Conservation (phyloP, 2,888 invertebrate genomes). For the Taphrorychus bicolor region DNA sequence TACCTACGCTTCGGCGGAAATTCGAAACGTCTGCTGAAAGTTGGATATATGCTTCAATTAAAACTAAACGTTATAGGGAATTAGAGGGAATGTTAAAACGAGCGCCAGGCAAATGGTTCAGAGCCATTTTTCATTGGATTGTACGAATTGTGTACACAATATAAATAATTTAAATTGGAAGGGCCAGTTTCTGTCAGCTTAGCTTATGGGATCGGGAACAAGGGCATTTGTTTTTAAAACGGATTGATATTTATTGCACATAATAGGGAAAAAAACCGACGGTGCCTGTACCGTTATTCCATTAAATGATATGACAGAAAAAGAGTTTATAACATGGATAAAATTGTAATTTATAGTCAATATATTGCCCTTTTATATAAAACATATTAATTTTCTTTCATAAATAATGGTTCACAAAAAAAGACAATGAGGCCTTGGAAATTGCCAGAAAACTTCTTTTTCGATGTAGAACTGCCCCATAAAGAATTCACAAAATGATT, state of each 20-base stretch:
- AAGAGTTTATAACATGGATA: neutral
- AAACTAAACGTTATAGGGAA: constrained; percentile 21
- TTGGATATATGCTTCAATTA: constrained; percentile 26
- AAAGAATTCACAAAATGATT: no score
- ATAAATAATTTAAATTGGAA: constrained; percentile 28
- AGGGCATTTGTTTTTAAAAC: constrained; percentile 14
- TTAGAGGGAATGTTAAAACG: constrained; percentile 23
- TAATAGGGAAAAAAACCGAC: constrained; percentile 7
- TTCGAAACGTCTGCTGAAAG: constrained; percentile 12
- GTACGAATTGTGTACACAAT: constrained; percentile 26
- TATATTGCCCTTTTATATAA: no score
- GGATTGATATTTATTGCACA: constrained; percentile 11
- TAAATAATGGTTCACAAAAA: no score
- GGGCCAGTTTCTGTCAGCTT: constrained; percentile 21
- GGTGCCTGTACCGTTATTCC: neutral
- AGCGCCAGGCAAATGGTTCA: constrained; percentile 11
- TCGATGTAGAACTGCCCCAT: no score
- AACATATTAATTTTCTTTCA: no score
- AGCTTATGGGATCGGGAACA: constrained; percentile 17
- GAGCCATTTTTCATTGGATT: constrained; percentile 27
- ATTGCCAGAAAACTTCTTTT: no score
- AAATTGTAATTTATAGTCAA: neutral
- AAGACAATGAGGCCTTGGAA: no score
- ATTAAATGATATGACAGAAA: neutral
- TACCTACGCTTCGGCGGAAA: neutral